phyloP scores from a whole-genome alignment of 2,113 vertebrate species.

The Aspidoscelis tigris region DNA sequence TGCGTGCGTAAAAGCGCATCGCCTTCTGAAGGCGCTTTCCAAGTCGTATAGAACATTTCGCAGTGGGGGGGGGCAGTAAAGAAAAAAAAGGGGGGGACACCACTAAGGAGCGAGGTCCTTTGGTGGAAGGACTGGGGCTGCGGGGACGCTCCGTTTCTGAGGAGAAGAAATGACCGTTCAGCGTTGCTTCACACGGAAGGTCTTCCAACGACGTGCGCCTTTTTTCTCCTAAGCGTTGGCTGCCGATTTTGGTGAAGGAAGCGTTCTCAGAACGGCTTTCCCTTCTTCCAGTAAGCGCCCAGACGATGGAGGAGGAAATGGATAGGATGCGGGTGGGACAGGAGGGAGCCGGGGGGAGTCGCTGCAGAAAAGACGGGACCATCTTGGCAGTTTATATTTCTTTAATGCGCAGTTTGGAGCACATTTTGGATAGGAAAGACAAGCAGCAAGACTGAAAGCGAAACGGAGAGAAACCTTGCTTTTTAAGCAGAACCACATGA shows the following conservation, averaged over 20 bases:
- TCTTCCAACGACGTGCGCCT: neutral
- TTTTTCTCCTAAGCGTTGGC: neutral
- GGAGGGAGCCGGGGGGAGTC: neutral
- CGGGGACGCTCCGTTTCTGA: neutral
- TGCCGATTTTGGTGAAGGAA: neutral
- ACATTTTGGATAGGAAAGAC: no score
- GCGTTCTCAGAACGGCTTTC: neutral
- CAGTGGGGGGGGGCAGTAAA: neutral
- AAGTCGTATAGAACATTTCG: neutral
- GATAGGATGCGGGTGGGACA: neutral
- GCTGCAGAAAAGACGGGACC: no score
- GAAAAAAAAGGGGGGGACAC: neutral
- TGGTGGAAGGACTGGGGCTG: neutral
- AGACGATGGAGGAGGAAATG: neutral
- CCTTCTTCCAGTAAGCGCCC: neutral
- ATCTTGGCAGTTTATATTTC: no score
- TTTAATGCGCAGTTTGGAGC: no score
- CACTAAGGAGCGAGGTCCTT: neutral
- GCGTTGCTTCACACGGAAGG: neutral
- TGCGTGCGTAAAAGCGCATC: accelerated
- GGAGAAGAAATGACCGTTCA: neutral
- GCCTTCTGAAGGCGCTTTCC: neutral
- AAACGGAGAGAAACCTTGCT: neutral
- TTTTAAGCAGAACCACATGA: neutral
- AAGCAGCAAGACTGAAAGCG: neutral